Percentiles rank a stretch among this genome's conserved stretches.
Evolutionary conservation across 2,888 invertebrate species (phyloP).

Genomic region (Platycnemis pennipes): DNA sequence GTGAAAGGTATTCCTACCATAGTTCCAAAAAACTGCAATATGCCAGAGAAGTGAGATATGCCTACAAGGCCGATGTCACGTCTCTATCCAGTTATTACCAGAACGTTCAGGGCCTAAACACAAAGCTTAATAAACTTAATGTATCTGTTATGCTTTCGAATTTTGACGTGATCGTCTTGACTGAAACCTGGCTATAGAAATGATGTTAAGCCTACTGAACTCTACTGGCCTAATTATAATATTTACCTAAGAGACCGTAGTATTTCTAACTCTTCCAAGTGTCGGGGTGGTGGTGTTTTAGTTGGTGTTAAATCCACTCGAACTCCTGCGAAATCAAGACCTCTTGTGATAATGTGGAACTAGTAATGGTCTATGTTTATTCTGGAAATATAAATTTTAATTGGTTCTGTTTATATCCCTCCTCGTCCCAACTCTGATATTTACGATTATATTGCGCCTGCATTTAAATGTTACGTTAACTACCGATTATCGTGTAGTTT

Average conservation of each 20-base stretch:
- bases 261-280: neutral
- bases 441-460: neutral
- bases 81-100: constrained; percentile 17
- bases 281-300: neutral
- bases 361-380: neutral
- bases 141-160: neutral
- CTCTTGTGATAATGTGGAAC: neutral
- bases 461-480: neutral
- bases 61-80: neutral
- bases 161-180: neutral
- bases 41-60: neutral
- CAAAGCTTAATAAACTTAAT: neutral
- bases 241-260: neutral
- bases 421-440: neutral
- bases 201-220: neutral
- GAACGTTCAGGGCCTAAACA: neutral
- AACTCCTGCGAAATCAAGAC: neutral
- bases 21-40: neutral
- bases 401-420: neutral
- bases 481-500: neutral
- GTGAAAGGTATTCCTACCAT: neutral
- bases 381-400: neutral
- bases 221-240: neutral
- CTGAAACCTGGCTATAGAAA: neutral
- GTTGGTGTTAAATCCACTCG: neutral